Percentiles rank a stretch among this genome's conserved stretches.
Evolutionary conservation across 2,797 vertebrate genomes (phyloP).

Genomic region (Toxotes lorentzi): DNA sequence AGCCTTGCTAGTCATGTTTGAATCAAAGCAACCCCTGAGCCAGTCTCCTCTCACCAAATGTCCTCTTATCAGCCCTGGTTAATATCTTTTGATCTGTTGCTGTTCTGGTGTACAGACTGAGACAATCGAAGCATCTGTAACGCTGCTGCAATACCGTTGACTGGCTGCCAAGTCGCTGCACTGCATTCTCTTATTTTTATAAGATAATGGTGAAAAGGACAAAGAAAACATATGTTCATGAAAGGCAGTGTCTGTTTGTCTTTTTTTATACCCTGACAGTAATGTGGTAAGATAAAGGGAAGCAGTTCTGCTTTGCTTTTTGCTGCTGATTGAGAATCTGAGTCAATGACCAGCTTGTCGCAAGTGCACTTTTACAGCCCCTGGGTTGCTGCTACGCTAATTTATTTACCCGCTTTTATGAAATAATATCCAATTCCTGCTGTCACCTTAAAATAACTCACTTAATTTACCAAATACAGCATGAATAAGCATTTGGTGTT

Average conservation of each 20-base stretch:
- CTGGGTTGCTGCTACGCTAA: not conserved
- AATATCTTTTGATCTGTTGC: conserved; percentile 47
- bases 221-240: not conserved
- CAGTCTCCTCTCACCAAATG: conserved; percentile 21
- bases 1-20: conserved; percentile 8
- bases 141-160: conserved; percentile 11
- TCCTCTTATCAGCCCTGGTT: conserved; percentile 40
- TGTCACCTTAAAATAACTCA: conserved; percentile 31
- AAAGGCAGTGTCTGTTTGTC: not conserved
- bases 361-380: not conserved
- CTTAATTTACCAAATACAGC: conserved; percentile 19
- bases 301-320: too few relatives aligned
- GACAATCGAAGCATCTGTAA: conserved; percentile 9
- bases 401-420: not conserved
- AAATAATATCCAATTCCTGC: conserved; percentile 5
- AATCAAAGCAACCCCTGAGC: conserved; percentile 39
- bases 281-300: not conserved
- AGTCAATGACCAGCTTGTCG: not conserved
- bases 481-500: conserved; percentile 8
- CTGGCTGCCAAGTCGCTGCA: not conserved
- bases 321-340: not conserved
- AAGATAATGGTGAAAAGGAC: not conserved
- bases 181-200: not conserved
- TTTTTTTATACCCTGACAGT: not conserved
- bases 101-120: not conserved